Evolutionary conservation across 2,797 vertebrate species (phyloP).

Genomic region (Taenioides sp.): DNA sequence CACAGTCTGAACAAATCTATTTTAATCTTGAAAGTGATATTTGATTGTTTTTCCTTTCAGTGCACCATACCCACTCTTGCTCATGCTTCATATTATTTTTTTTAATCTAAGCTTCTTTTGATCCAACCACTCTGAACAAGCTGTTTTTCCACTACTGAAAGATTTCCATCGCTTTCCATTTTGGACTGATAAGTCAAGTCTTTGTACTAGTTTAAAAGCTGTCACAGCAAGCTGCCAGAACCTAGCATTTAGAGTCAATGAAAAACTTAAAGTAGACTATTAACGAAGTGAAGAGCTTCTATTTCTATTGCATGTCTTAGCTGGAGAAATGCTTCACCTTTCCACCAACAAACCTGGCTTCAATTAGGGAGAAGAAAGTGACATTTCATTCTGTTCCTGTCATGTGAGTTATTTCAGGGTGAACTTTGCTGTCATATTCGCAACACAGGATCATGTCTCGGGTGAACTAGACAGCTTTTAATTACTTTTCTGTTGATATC

Average conservation of each 20-base stretch:
- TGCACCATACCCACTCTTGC: constrained; percentile 36
- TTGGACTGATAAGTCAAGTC: constrained; percentile 44
- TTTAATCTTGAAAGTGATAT: constrained; percentile 41
- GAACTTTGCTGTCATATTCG: constrained; percentile 60
- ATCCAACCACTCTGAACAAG: constrained; percentile 26
- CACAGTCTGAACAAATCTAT: constrained; percentile 26
- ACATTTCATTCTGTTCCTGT: constrained; percentile 63
- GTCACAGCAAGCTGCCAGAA: constrained; percentile 39
- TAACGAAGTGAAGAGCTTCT: constrained; percentile 50
- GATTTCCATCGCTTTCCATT: constrained; percentile 27
- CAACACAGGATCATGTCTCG: constrained; percentile 61
- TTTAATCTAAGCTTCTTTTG: constrained; percentile 36
- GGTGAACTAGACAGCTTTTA: constrained; percentile 62
- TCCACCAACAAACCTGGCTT: constrained; percentile 44
- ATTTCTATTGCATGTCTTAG: constrained; percentile 50
- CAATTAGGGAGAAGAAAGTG: constrained; percentile 67
- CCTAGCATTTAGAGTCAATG: constrained; percentile 22
- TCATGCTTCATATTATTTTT: constrained; percentile 26
- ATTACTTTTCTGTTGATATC: constrained; percentile 67
- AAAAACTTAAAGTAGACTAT: constrained; percentile 27
- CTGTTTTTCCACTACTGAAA: constrained; percentile 27
- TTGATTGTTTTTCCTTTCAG: constrained; percentile 47
- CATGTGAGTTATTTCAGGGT: constrained; percentile 64
- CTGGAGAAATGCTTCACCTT: constrained; percentile 49
- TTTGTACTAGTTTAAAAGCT: constrained; percentile 47